Conservation (phyloP, 1,140 invertebrate species). For the Pogonomyrmex barbatus region DNA sequence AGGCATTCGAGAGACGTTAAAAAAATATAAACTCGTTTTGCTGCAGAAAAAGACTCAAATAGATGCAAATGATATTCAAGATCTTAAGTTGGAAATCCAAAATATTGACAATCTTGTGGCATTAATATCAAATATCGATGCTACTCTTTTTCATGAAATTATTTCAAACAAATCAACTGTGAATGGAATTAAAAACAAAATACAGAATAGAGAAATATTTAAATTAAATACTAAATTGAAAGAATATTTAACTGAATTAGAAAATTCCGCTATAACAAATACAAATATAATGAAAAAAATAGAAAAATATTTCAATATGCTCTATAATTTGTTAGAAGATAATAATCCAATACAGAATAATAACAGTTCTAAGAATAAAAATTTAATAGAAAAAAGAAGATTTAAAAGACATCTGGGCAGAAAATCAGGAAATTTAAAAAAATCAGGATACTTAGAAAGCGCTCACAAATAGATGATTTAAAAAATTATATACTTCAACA, state of each 20-base stretch:
- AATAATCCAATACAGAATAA: neutral
- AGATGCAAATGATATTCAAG: neutral
- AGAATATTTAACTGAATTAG: neutral
- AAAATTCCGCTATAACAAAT: neutral
- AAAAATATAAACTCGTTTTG: neutral
- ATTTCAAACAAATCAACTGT: neutral
- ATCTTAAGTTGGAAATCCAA: neutral
- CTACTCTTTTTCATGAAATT: neutral
- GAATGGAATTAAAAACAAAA: neutral
- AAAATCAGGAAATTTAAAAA: neutral
- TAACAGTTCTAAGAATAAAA: neutral
- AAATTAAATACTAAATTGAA: constrained; percentile 1
- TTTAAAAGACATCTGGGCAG: constrained; percentile 23
- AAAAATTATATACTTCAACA: neutral
- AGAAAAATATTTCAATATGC: neutral
- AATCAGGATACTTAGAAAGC: neutral
- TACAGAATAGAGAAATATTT: neutral
- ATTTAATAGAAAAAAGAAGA: neutral
- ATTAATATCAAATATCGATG: constrained; percentile 18
- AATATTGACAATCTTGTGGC: neutral
- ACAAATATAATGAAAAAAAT: neutral
- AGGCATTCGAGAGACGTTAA: neutral
- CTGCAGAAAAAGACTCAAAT: neutral
- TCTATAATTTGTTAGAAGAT: neutral
- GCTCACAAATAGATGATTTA: neutral